Conservation (phyloP, 1,140 invertebrate genomes). For the Dryas iulia region DNA sequence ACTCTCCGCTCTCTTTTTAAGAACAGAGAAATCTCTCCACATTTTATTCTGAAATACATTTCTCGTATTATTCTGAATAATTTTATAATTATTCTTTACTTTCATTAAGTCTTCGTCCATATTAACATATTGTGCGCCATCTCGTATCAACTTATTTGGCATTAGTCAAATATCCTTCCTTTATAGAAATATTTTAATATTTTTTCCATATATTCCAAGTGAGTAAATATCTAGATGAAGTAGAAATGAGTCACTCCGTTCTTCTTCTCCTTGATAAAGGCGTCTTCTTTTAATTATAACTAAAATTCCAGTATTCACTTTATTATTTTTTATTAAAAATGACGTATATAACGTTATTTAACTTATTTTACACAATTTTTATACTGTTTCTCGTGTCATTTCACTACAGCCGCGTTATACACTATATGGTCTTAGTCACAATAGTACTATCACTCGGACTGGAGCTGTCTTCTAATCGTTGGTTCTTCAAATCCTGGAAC, state of each 20-base stretch:
- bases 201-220: neutral
- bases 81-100: no score
- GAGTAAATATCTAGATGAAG: neutral
- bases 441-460: conserved; percentile 72
- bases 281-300: neutral
- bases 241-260: neutral
- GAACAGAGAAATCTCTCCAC: no score
- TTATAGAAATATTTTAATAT: no score
- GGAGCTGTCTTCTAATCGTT: conserved; percentile 60
- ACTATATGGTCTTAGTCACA: conserved; percentile 75
- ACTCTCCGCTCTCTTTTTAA: no score
- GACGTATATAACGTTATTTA: neutral
- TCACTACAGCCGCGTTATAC: conserved; percentile 70
- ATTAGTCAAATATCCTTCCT: no score
- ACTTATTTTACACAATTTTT: neutral
- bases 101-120: no score
- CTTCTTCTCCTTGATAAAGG: neutral
- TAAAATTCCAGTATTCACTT: no score
- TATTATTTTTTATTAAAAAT: neutral
- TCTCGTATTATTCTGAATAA: no score
- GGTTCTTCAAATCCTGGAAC: conserved; percentile 67
- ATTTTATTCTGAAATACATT: no score
- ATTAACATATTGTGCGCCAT: no score
- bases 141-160: no score
- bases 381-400: conserved; percentile 33